These are phyloP conservation scores for Sisyra nigra DNA, from an alignment of 2,888 invertebrate species.

Conservation along the genomic window DNA sequence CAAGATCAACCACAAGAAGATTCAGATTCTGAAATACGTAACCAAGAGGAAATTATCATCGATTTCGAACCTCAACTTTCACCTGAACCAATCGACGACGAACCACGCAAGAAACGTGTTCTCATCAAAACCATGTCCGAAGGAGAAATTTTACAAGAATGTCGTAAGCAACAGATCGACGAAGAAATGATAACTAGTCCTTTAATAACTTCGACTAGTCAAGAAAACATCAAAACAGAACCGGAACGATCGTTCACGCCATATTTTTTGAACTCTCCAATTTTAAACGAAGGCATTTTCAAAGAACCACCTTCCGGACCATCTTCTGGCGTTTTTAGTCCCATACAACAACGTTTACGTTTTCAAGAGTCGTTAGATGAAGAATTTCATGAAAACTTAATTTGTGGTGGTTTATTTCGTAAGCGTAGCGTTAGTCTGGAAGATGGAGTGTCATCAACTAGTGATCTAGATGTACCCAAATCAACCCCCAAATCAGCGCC, in stretches of 20 bases:
- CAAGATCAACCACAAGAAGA: slow-evolving; percentile 22
- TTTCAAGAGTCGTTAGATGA: slow-evolving; percentile 38
- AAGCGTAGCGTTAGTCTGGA: slow-evolving; percentile 56
- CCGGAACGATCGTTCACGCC: slow-evolving; percentile 19
- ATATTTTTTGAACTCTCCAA: slow-evolving; percentile 37
- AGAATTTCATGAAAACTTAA: slow-evolving; percentile 68
- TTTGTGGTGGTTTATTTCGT: slow-evolving; percentile 58
- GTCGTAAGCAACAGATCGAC: slow-evolving; percentile 32
- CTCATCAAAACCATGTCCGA: slow-evolving; percentile 67
- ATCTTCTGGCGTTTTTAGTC: slow-evolving; percentile 6
- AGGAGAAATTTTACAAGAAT: slow-evolving; percentile 55
- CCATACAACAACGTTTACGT: slow-evolving; percentile 13
- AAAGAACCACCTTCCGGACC: slow-evolving; percentile 20
- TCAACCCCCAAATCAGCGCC: slow-evolving; percentile 41
- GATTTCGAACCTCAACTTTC: slow-evolving; percentile 69
- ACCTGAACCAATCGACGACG: slow-evolving; percentile 27
- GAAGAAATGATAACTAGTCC: slow-evolving; percentile 32
- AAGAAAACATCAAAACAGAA: slow-evolving; percentile 35
- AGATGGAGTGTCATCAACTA: slow-evolving; percentile 28
- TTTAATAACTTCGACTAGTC: slow-evolving; percentile 39
- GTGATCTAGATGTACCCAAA: slow-evolving; percentile 19
- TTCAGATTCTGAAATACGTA: slow-evolving; percentile 34
- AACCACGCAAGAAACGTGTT: slow-evolving; percentile 27
- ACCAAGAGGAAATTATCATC: slow-evolving; percentile 69
- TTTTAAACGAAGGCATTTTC: slow-evolving; percentile 40